Evolutionary conservation across 2,888 invertebrate genomes (phyloP), one percentile per base, ranked within the genome.

Genomic region (Drosophila affinis): DNA sequence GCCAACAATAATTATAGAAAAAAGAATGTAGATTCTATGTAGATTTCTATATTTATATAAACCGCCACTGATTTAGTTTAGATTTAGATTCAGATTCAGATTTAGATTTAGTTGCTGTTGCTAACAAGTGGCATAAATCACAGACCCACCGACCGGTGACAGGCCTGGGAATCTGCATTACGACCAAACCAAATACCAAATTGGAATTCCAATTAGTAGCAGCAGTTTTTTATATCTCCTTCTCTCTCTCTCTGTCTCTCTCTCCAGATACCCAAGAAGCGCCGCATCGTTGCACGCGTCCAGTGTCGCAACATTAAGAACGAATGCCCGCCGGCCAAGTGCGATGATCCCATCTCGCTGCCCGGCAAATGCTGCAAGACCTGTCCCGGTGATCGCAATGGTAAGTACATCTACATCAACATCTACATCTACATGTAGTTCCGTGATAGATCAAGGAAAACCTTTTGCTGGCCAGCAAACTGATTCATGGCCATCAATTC

Each of bases 311-410:
- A 97, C 91, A 97, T 98, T 77, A 98, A 97, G 93, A 96, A 96
- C 90, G 97, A 98, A 90, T 98, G 98, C 90, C 98, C 98, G 9
- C 96, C 96, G 87, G 95, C 96, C 18, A 95, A 94, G 18, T 98
- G 98, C 92, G 96, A 96, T 74, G 96, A 97, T 81, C 98, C 98
- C 0, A 95, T 97, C 47, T 93, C 97, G 65, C 93, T 96, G 76
- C 96, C 97, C 21, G 97, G 97, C 76, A 94, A 96, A 87, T 98
- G 98, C 93, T 98, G 98, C 93, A 98, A 98, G 93, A 95, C 96
- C 6, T 98, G 98, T 91, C 97, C 97, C 9, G 97, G 96, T 76
- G 96, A 97, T 89, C 89, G 93, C 71, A 93, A 94, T 91, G 95
- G 96, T 96, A 90, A 95, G 95, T 95, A 9, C 0, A 9, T 34